Evolutionary conservation across 2,113 vertebrate species (phyloP).

Genomic region (Gambusia holbrooki): DNA sequence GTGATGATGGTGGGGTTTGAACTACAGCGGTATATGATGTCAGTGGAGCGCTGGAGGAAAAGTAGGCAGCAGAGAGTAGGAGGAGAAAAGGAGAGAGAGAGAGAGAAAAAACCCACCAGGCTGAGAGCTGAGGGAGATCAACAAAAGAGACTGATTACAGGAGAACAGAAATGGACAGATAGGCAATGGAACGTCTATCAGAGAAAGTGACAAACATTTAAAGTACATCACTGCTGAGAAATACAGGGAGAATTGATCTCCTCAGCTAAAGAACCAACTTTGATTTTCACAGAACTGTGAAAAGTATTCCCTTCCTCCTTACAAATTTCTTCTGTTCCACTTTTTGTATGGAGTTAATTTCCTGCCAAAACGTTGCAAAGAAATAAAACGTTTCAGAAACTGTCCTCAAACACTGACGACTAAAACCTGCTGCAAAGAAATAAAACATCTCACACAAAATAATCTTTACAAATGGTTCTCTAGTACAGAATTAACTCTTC

Average conservation of each 20-base stretch:
- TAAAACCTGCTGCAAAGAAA: no score
- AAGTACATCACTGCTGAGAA: not conserved
- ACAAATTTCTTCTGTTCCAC: not conserved
- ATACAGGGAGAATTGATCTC: not conserved
- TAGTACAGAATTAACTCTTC: no score
- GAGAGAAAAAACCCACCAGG: constrained; percentile 32
- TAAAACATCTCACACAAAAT: no score
- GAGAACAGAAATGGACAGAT: constrained; percentile 45
- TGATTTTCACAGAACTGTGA: not conserved
- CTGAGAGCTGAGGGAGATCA: constrained; percentile 46
- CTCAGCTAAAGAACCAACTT: constrained; percentile 15
- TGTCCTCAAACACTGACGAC: no score
- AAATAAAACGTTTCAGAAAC: no score
- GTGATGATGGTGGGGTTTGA: constrained; percentile 54
- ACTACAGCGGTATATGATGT: constrained; percentile 62
- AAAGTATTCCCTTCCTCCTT: no score
- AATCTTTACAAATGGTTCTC: no score
- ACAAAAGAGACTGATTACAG: constrained; percentile 68
- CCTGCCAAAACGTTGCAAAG: no score
- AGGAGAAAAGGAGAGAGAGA: constrained; percentile 28
- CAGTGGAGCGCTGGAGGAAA: constrained; percentile 56
- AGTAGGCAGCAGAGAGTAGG: constrained; percentile 59
- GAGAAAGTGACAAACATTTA: constrained; percentile 15
- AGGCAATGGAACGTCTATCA: constrained; percentile 45
- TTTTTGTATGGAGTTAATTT: not conserved